Evolutionary conservation across 2,888 invertebrate genomes (phyloP).

Genomic region (Carcina quercana): DNA sequence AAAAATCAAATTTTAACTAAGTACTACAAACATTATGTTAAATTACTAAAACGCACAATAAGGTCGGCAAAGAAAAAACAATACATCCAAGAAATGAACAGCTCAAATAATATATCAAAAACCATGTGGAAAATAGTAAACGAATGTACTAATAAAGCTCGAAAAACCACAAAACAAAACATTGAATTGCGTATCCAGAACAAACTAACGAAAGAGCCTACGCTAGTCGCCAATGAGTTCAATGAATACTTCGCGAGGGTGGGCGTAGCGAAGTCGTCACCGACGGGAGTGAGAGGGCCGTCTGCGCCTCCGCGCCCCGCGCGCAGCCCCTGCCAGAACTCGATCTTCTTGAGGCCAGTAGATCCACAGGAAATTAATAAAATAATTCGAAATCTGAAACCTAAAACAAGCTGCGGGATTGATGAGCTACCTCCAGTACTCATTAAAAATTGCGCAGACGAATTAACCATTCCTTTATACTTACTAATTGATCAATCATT

Average conservation of each 20-base stretch:
- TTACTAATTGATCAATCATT: neutral
- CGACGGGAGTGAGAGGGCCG: neutral
- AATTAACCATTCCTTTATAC: neutral
- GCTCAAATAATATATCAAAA: neutral
- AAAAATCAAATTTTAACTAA: neutral
- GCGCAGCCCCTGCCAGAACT: neutral
- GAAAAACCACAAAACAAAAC: neutral
- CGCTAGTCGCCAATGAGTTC: neutral
- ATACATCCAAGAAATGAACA: neutral
- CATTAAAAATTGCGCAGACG: neutral
- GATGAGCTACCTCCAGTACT: neutral
- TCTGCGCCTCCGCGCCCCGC: neutral
- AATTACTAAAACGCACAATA: neutral
- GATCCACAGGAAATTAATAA: neutral
- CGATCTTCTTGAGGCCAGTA: neutral
- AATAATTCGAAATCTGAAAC: neutral
- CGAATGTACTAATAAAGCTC: neutral
- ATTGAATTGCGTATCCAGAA: neutral
- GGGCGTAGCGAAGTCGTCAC: neutral
- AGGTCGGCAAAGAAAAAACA: neutral
- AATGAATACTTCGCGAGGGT: neutral
- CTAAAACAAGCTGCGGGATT: neutral
- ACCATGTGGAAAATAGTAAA: slow-evolving; percentile 1
- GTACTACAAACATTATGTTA: slow-evolving; percentile 2
- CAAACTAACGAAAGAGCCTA: neutral